Evolutionary conservation across 2,888 invertebrate genomes (phyloP), one percentile per base, ranked within the genome.

Genomic region (Eledona agricola): DNA sequence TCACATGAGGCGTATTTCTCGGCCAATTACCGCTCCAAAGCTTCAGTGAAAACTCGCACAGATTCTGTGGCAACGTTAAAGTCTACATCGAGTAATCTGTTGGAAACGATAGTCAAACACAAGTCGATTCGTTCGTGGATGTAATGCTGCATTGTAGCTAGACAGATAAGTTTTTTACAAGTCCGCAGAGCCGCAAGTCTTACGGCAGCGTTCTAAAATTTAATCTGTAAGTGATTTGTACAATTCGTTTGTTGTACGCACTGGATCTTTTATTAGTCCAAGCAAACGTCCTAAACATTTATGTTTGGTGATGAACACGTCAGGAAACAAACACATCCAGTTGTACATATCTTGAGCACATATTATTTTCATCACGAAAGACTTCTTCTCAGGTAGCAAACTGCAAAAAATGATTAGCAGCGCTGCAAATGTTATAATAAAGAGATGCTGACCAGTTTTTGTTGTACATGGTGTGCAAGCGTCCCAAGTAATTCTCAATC

Each of bases 401-500:
- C 40, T 40, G n/a, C n/a, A 25, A 4, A 16, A 40, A 29, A 12
- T n/a, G n/a, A 29, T 29, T 29, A n/a, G n/a, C n/a, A n/a, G n/a
- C n/a, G n/a, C n/a, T n/a, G n/a, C n/a, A n/a, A n/a, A n/a, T n/a
- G n/a, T n/a, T 23, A 20, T 7, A 20, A 12, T 7, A 15, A 7
- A 23, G 15, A 23, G 1, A 2, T 3, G 4, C 19, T 13, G 25
- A 42, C 42, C 40, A 40, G 4, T 42, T 29, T 7, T 20, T 19
- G 3, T 29, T 22, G 16, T 15, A 31, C 13, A 42, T 42, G 11
- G 17, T 6, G 15, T 42, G 22, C 10, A 42, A 31, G 9, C 20
- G 31, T 9, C 31, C 42, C n/a, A 42, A 31, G 13, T 2, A 3
- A 9, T n/a, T 42, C 22, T 29, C 29, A 20, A 42, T 29, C n/a